Base-by-base conservation (phyloP, 2,797 vertebrate genomes). In the Rachycentron canadum region DNA sequence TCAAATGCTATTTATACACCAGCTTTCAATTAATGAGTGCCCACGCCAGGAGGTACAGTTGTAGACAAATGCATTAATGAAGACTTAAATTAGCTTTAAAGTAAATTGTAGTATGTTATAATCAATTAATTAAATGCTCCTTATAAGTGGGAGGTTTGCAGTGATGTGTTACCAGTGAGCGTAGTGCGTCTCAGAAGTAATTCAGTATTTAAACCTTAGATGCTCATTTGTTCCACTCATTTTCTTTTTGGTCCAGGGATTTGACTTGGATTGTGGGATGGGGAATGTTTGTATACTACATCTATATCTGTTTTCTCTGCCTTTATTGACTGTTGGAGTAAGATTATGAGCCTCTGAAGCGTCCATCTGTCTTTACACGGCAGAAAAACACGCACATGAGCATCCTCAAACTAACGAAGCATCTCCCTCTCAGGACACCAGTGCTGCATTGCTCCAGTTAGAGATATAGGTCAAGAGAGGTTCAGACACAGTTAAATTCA, bases 401-500 rank as follows among this genome's bases (percentile, higher is more conserved):
- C 66, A 61, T 87, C 78, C 73, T 71, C 45, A 12, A 17, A 55
- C 68, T 73, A 83, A 87, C 67, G 78, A 83, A 76, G 82, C 79
- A 1, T 82, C 73, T 77, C 76, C 63, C 63, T 66, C 43, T 53
- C 81, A 78, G 79, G 69, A 72, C 16, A 23, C 59, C 86, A 34
- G 12, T 45, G 76, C 83, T 84, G 87, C 86, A 62, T 73, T 45
- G 77, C 86, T 88, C 85, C 86, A 82, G 71, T 86, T 89, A 17
- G 84, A 73, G 84, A 92, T 91, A 80, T 92, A 88, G 90, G 91
- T 92, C 89, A 89, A 67, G 73, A 88, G 89, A 87, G 88, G 88
- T 91, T 92, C 90, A 89, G 90, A 91, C 87, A 58, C 72, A 85
- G 89, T 89, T 79, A 88, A 89, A 88, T 83, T 91, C 85, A 88